A percentile compares a stretch with the other conserved stretches of the same genome.
These are phyloP conservation scores for Spondyliosoma cantharus DNA, from an alignment of 2,797 vertebrate species.

Conservation along the genomic window DNA sequence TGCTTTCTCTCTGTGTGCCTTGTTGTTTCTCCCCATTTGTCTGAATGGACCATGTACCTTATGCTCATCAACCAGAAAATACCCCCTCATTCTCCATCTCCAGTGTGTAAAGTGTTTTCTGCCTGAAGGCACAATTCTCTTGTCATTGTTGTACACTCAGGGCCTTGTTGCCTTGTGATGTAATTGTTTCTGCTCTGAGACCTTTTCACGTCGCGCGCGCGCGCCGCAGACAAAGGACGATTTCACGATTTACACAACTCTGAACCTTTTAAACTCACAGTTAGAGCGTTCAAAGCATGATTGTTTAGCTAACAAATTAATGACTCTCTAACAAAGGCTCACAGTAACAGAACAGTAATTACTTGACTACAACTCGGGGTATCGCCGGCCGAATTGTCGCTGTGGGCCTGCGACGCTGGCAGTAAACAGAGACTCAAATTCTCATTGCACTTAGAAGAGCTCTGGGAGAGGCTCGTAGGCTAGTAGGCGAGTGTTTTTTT, in stretches of 20 bases:
- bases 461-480: slow-evolving; percentile 66
- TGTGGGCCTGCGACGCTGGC: slow-evolving; percentile 56
- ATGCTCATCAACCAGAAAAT: slow-evolving; percentile 82
- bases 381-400: slow-evolving; percentile 64
- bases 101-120: slow-evolving; percentile 80
- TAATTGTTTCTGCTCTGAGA: slow-evolving; percentile 78
- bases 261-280: slow-evolving; percentile 67
- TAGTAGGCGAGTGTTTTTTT: slow-evolving; percentile 73
- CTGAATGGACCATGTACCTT: slow-evolving; percentile 81
- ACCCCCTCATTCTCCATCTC: slow-evolving; percentile 66
- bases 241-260: slow-evolving; percentile 46
- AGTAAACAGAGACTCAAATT: slow-evolving; percentile 69
- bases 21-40: slow-evolving; percentile 81
- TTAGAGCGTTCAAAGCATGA: slow-evolving; percentile 50
- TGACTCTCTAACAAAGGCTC: slow-evolving; percentile 65
- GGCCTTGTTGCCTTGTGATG: slow-evolving; percentile 77
- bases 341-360: slow-evolving; percentile 73
- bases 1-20: slow-evolving; percentile 66
- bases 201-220: slow-evolving; percentile 46
- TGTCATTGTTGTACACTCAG: slow-evolving; percentile 81
- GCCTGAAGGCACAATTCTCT: slow-evolving; percentile 81
- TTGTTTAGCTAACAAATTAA: slow-evolving; percentile 76
- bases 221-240: slow-evolving; percentile 62
- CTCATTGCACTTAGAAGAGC: slow-evolving; percentile 76
- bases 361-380: slow-evolving; percentile 49